phyloP scores from a whole-genome alignment of 92 coral and sea anemone genomes.

The Plumapathes pennacea region DNA sequence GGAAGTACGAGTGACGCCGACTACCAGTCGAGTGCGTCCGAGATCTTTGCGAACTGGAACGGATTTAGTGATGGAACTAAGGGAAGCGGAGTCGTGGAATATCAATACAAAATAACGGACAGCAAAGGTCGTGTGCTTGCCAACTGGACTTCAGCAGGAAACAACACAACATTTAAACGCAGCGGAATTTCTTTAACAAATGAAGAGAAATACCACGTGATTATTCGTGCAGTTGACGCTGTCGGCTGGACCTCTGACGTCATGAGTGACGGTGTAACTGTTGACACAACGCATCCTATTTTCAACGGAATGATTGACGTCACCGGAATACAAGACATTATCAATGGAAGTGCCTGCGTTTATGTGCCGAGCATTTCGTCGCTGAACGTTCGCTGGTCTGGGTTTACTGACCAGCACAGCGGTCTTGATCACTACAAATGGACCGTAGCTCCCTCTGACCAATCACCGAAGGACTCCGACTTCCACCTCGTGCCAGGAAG shows the following conservation, averaged over 20 bases:
- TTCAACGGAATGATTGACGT: conserved; percentile 73
- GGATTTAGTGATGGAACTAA: conserved; percentile 80
- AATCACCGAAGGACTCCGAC: conserved; percentile 12
- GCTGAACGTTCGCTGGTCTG: conserved; percentile 65
- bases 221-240: conserved; percentile 68
- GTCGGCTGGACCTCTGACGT: conserved; percentile 65
- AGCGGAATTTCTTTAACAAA: conserved; percentile 45
- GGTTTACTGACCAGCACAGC: conserved; percentile 81
- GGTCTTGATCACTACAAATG: conserved; percentile 78
- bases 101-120: conserved; percentile 69
- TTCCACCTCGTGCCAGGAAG: conserved; percentile 58
- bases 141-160: conserved; percentile 78
- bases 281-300: conserved; percentile 83
- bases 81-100: conserved; percentile 90
- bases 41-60: conserved; percentile 76
- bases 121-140: conserved; percentile 35
- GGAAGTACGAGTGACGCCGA: conserved; percentile 71
- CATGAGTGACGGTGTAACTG: conserved; percentile 68
- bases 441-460: conserved; percentile 49
- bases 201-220: conserved; percentile 48
- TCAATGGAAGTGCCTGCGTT: conserved; percentile 61
- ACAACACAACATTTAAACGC: conserved; percentile 46
- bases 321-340: conserved; percentile 43
- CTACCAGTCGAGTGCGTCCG: conserved; percentile 67
- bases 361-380: conserved; percentile 56